Conservation (phyloP, 2,888 invertebrate species). For the Chymomyza caudatula region DNA sequence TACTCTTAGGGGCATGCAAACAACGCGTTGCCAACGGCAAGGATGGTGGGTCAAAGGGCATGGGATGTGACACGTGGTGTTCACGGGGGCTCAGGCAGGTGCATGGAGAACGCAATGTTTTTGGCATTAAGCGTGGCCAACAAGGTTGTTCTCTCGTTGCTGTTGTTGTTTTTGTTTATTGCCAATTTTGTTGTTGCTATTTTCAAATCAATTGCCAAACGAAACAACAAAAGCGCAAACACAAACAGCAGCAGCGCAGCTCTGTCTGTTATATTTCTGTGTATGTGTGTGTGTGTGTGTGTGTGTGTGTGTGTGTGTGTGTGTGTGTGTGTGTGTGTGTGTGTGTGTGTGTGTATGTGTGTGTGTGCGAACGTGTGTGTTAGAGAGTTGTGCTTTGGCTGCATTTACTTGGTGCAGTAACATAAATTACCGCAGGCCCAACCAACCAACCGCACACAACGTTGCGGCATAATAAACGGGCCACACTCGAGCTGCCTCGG, state of each 20-base stretch:
- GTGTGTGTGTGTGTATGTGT: slow-evolving; percentile 17
- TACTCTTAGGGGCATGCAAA: slow-evolving; percentile 52
- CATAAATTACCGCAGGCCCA: slow-evolving; percentile 60
- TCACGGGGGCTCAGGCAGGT: background rate
- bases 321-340: slow-evolving; percentile 13
- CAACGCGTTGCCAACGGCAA: slow-evolving; percentile 35
- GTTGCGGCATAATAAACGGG: slow-evolving; percentile 41
- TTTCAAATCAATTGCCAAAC: slow-evolving; percentile 66
- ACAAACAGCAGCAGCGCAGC: slow-evolving; percentile 32
- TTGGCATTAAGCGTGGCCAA: slow-evolving; percentile 37
- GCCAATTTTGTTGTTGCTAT: slow-evolving; percentile 45
- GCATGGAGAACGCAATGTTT: slow-evolving; percentile 33
- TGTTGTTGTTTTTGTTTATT: slow-evolving; percentile 10
- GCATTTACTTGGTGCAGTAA: slow-evolving; percentile 70
- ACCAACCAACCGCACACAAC: slow-evolving; percentile 18
- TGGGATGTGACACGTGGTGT: background rate
- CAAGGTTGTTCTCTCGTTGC: background rate
- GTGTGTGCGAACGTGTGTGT: slow-evolving; percentile 2
- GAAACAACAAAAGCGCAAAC: slow-evolving; percentile 66
- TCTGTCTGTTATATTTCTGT: background rate
- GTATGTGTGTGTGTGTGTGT: slow-evolving; percentile 12
- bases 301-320: slow-evolving; percentile 4
- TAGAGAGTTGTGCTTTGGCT: slow-evolving; percentile 51
- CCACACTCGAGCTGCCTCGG: background rate
- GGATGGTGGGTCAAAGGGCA: background rate